Conservation (phyloP, 2,113 vertebrate species). For the Callipepla californica region DNA sequence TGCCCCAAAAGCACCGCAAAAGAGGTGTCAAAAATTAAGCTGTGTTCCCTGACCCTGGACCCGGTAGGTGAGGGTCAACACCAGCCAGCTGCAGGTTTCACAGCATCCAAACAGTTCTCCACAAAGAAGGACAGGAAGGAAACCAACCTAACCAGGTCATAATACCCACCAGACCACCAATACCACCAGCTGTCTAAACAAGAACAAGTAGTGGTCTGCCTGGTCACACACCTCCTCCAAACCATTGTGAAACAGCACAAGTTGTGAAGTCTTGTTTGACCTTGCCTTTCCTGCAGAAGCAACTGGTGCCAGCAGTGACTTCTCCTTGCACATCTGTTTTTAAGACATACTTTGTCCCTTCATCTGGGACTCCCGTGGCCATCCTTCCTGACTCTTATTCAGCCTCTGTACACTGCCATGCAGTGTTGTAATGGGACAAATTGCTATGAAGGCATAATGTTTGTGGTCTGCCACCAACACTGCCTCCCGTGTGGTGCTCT, state of each 20-base stretch:
- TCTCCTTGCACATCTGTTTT: not conserved
- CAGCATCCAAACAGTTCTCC: not conserved
- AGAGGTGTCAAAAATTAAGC: not conserved
- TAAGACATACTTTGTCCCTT: not conserved
- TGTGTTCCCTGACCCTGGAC: not conserved
- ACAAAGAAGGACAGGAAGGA: not conserved
- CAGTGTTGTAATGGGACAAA: not conserved
- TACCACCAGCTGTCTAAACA: not conserved
- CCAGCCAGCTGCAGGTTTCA: not conserved
- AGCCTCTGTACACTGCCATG: not conserved
- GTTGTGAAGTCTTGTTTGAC: rapidly evolving
- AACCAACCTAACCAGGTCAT: not conserved
- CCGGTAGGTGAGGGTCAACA: not conserved
- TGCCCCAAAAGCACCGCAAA: not conserved
- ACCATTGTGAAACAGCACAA: not conserved
- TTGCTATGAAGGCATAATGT: not conserved
- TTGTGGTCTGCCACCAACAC: not conserved
- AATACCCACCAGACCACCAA: not conserved
- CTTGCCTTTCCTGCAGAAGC: not conserved
- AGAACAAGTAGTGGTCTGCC: not conserved
- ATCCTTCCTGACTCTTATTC: not conserved
- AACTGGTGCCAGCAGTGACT: not conserved
- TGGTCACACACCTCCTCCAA: not conserved
- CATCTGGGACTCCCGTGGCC: not conserved
- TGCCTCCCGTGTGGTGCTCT: not conserved